Conservation (phyloP, 1,140 invertebrate species). For the silkworm (Bombyx mori) region DNA sequence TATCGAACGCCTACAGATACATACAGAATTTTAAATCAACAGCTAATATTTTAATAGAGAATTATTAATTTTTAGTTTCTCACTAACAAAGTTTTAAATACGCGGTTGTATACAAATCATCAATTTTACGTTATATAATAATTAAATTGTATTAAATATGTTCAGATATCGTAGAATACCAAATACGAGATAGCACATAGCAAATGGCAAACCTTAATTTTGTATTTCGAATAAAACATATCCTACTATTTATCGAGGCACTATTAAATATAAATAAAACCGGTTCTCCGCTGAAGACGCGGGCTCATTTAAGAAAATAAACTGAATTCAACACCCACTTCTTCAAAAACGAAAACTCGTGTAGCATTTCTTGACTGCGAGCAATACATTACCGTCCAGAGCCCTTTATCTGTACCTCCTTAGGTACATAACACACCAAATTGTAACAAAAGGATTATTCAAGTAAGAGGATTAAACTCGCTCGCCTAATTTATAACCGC, state of each 20-base stretch:
- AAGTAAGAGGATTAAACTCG: constrained; percentile 31
- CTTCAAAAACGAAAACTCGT: constrained; percentile 19
- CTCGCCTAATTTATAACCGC: constrained; percentile 34
- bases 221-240: no score
- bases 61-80: constrained; percentile 2
- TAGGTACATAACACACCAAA: constrained; percentile 23
- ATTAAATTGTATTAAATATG: no score
- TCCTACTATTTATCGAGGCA: no score
- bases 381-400: constrained; percentile 23
- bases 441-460: constrained; percentile 41
- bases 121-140: no score
- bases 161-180: no score
- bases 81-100: no score
- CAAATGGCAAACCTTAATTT: no score
- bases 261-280: no score
- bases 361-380: constrained; percentile 18
- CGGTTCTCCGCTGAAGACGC: no score
- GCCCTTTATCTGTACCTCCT: constrained; percentile 25
- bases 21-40: neutral
- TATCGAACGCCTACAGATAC: neutral
- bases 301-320: neutral
- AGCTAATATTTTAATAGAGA: neutral
- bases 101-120: no score
- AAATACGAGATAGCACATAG: no score
- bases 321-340: constrained; percentile 4